These are phyloP conservation scores for Metopolophium dirhodum DNA, from an alignment of 1,140 invertebrate genomes.

Conservation along the genomic window DNA sequence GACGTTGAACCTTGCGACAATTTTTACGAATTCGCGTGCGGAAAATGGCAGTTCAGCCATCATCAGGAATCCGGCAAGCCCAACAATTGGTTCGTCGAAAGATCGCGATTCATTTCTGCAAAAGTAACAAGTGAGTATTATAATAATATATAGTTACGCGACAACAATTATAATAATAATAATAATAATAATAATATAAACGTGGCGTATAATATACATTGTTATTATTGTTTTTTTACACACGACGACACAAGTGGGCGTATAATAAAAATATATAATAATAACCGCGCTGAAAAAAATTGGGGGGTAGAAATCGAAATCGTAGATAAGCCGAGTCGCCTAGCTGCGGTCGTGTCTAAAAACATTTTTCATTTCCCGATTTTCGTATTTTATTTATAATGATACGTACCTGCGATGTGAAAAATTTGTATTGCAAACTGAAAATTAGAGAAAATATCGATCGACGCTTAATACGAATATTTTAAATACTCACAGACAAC, in stretches of 20 bases:
- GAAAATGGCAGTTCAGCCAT: conserved; percentile 69
- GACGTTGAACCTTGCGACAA: conserved; percentile 87
- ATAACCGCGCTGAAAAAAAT: not conserved
- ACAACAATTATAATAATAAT: not conserved
- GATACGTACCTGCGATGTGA: too few relatives aligned
- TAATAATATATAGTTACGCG: not conserved
- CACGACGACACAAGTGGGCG: not conserved
- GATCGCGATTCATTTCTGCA: not conserved
- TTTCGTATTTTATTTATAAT: too few relatives aligned
- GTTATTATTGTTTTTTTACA: not conserved
- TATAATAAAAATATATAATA: not conserved
- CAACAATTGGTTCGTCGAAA: conserved; percentile 48
- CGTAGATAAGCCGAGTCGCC: not conserved
- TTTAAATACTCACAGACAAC: too few relatives aligned
- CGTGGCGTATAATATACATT: not conserved
- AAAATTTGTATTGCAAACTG: too few relatives aligned
- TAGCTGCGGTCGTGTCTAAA: not conserved
- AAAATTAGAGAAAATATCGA: too few relatives aligned
- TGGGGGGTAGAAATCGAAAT: not conserved
- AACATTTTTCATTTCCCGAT: not conserved
- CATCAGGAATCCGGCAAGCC: not conserved
- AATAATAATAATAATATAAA: not conserved
- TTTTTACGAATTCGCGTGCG: conserved; percentile 94
- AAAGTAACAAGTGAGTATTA: not conserved
- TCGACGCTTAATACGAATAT: too few relatives aligned